Base-by-base conservation (phyloP, 2,113 vertebrate species). In the Apodemus speciosus region DNA sequence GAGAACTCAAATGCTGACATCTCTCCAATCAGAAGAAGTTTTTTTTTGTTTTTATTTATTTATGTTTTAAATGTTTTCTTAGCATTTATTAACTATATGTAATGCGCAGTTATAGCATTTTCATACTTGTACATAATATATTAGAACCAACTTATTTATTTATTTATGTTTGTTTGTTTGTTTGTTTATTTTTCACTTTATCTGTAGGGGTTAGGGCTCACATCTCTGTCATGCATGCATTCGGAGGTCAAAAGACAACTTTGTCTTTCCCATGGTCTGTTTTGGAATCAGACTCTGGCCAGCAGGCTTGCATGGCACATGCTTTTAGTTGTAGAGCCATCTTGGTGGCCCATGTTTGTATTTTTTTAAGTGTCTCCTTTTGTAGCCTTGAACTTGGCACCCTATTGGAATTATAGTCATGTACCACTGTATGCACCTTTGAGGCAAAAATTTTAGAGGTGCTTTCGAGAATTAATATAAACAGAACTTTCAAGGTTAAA, bases 401-500 rank as follows among this genome's bases (percentile, higher is more conserved):
- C 16, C 10, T 35, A 11, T 40, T 85, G 62, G 60, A 32, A 56
- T 87, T 71, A 71, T 11, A 20, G 14, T 87, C 35, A 85, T 69
- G 23, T 10, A 51, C 21, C 46, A 64, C 46, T 51, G 18, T 69
- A 16, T 32, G 6, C 32, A 40, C 23, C 66, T 71, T 56, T 15
- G 35, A 88, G 68, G 49, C 11, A 14, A 30, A 89, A 46, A 89
- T 92, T 92, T 40, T 88, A 77, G 87, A 91, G 35, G 15, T 85
- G 5, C 11, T 68, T 89, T 89, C 85, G n/a, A 88, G 49, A 95
- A 85, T 93, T 60, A 89, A 91, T 53, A 32, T 85, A 30, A 90
- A 46, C 46, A 88, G 90, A 91, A 87, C 60, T 94, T 72, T 83
- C 14, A 69, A 94, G 86, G 76, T 91, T 72, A 81, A 75, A 66